Base-by-base conservation (phyloP, 2,888 invertebrate species). In the Nineta flava region DNA sequence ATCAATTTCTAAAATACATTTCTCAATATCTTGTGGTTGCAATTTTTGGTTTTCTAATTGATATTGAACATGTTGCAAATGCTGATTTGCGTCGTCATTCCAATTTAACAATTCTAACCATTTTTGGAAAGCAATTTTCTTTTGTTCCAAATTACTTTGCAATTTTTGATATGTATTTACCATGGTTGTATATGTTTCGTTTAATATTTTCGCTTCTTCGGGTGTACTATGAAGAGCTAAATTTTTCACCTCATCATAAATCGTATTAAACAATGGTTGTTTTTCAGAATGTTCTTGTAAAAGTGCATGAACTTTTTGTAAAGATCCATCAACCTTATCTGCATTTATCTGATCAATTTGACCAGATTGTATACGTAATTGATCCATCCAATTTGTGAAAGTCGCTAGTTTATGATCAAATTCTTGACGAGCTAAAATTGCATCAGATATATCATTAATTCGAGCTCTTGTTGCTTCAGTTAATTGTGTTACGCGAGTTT, bases 271-370 rank as follows among this genome's bases (percentile, higher is more conserved):
- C 43, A 75, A 74, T 0, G 85, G 79, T 57, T 85, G 83, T 59
- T 88, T 86, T 43, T 90, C 87, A 2, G 83, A 81, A 62, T 88
- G 87, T 60, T 94, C 93, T 65, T 87, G 86, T 49, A 87, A 70
- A 19, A 91, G 69, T 0, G 80, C 79, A 62, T 92, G 87, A 56
- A 88, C 77, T 0, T 81, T 78, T 60, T 88, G 85, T 10, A 92
- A 66, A 34, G 81, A 78, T 0, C 79, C 75, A 58, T 88, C 87
- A 0, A 93, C 83, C 62, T 85, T 83, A 59, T 88, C 87, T 0
- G 85, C 76, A 55, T 79, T 77, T 1, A 94, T 78, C 62, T 87
- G 87, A 61, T 87, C 86, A 49, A 87, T 81, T 58, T 85, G 82
- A 44, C 79, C 79, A 17, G 83, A 75, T 57, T 83, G 83, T 32